phyloP scores from a whole-genome alignment of 2,113 vertebrate genomes.

The Corvus cornix region DNA sequence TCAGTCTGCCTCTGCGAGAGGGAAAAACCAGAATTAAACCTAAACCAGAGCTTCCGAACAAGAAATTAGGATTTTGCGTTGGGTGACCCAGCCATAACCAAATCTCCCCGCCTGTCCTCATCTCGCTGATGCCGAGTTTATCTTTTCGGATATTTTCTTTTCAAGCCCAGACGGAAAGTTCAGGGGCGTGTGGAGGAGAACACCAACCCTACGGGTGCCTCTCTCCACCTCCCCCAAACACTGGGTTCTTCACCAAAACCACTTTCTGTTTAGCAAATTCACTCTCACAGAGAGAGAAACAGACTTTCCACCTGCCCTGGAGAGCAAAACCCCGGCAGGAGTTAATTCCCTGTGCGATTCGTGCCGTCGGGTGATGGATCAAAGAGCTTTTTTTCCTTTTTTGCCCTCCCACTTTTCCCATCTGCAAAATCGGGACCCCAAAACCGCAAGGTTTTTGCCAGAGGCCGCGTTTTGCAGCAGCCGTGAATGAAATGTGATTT shows the following conservation, averaged over 20 bases:
- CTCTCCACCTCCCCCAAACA: not conserved
- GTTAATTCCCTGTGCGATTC: not conserved
- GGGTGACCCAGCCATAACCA: not conserved
- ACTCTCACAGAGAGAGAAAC: not conserved
- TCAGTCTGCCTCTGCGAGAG: fast-evolving
- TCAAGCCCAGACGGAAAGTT: not conserved
- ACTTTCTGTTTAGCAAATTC: fast-evolving
- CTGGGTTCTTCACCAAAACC: not conserved
- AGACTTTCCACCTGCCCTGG: not conserved
- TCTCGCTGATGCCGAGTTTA: not conserved
- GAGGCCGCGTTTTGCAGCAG: not conserved
- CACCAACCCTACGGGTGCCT: fast-evolving
- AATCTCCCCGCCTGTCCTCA: fast-evolving
- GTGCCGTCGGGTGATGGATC: fast-evolving
- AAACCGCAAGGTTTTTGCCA: not conserved
- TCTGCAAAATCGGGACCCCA: not conserved
- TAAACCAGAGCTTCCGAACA: fast-evolving
- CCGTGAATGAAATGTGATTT: not conserved
- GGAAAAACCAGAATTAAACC: not conserved
- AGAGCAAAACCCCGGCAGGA: not conserved
- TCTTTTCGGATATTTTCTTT: not conserved
- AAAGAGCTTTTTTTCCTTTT: not conserved
- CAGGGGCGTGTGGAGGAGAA: not conserved
- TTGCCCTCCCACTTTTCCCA: not conserved
- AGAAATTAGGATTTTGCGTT: fast-evolving